Evolutionary conservation across 2,797 vertebrate genomes (phyloP).

Genomic region (Australoheros facetus): DNA sequence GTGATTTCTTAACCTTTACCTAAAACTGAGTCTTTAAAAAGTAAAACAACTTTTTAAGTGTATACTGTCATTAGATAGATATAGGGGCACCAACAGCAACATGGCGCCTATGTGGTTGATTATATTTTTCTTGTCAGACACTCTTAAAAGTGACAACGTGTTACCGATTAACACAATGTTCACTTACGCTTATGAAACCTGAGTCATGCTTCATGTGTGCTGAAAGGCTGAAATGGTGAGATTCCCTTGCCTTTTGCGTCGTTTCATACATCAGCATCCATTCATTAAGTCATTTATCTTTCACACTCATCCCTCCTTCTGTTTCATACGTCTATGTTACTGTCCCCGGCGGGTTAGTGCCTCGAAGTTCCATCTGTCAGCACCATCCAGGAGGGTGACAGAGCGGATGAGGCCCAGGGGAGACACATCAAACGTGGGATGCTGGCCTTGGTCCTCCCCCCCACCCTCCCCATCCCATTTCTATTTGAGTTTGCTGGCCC

Average conservation of each 20-base stretch:
- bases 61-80: neutral
- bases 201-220: conserved; percentile 10
- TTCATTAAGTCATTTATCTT: conserved; percentile 68
- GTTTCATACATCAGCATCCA: conserved; percentile 57
- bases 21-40: neutral
- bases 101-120: neutral
- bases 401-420: conserved; percentile 74
- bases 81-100: neutral
- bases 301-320: conserved; percentile 69
- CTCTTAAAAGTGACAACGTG: conserved; percentile 32
- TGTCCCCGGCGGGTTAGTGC: conserved; percentile 66
- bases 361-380: conserved; percentile 78
- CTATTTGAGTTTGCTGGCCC: conserved; percentile 72
- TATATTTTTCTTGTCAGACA: conserved; percentile 7
- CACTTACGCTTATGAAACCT: conserved; percentile 17
- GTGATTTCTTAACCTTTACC: neutral
- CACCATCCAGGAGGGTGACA: conserved; percentile 64
- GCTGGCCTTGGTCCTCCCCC: conserved; percentile 62
- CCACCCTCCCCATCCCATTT: conserved; percentile 45
- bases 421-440: conserved; percentile 78
- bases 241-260: conserved; percentile 43
- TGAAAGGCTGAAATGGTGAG: conserved; percentile 44
- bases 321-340: conserved; percentile 73
- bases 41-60: neutral
- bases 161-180: conserved; percentile 39